Evolutionary conservation across 2,888 invertebrate genomes (phyloP).

Genomic region (Charanyca ferruginea): DNA sequence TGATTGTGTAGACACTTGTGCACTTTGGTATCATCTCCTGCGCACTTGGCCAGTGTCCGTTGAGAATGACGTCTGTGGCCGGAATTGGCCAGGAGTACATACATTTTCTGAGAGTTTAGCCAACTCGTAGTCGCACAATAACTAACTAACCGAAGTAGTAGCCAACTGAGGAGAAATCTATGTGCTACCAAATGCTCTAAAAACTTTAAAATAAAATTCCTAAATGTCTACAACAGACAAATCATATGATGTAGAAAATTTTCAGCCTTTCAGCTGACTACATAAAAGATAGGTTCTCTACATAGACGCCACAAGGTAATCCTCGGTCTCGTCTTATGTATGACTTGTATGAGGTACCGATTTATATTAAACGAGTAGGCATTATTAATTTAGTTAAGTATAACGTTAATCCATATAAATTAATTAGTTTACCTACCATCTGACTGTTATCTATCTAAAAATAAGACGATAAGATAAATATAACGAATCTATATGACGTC

Average conservation of each 20-base stretch:
- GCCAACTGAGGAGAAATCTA: too few species aligned
- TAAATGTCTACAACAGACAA: neutral
- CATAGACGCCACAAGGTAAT: neutral
- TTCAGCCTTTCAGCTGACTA: neutral
- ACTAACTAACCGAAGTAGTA: too few species aligned
- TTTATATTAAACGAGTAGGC: constrained; percentile 11
- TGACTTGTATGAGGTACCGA: neutral
- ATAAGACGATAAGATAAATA: constrained; percentile 25
- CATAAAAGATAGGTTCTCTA: neutral
- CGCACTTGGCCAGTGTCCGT: too few species aligned
- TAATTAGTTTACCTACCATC: constrained; percentile 1
- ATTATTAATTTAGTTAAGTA: constrained; percentile 7
- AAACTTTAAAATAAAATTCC: neutral
- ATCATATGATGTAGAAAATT: too few species aligned
- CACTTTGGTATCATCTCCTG: too few species aligned
- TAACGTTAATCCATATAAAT: constrained; percentile 10
- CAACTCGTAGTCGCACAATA: too few species aligned
- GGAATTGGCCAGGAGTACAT: too few species aligned
- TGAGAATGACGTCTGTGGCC: too few species aligned
- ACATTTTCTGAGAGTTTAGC: too few species aligned
- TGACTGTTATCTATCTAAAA: constrained; percentile 12
- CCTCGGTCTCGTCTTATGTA: neutral
- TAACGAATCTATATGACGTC: constrained; percentile 34
- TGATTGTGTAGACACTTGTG: too few species aligned
- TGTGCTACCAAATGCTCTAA: neutral